Base-by-base conservation (phyloP, 2,797 vertebrate genomes). In the Smutsia gigantea region DNA sequence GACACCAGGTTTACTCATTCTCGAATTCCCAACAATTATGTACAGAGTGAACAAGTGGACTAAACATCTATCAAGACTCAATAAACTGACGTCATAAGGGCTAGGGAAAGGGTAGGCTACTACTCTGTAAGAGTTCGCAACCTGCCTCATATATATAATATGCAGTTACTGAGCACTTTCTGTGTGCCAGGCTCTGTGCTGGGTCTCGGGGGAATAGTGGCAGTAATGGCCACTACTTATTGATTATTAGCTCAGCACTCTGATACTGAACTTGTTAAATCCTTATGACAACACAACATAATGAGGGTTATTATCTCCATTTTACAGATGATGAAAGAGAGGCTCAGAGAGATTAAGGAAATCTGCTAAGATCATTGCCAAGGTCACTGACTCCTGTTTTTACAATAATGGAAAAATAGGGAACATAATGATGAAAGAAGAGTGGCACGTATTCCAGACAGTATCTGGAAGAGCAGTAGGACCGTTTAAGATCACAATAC, bases 41-140 rank as follows among this genome's bases (percentile, higher is more conserved):
- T 57, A 86, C 4, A 74, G 31, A 19, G 6, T 61, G 11, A 83
- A n/a, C 31, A 71, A n/a, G 42, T 25, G 19, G 25, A 55, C 31
- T 51, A 37, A 77, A 3, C 46, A 37, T 34, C 25, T 23, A 0
- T 13, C 51, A 9, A 18, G 39, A 85, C 21, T 23, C 17, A 61
- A 12, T 46, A 14, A 66, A 23, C 6, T 2, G 4, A 29, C 6
- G 17, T 6, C 4, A 13, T 3, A 9, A 19, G 2, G n/a, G 2
- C 9, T 74, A 17, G 23, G 5, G 6, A 66, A 74, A 39, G 95
- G 9, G 10, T 5, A 3, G 2, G 5, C 46, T 46, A 23, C 3
- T 27, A 14, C 66, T 71, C 27, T 34, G 4, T 34, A 31, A 55
- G 53, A 85, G 23, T 61, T 82, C 51, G 39, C 25, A 14, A 1